Percentiles rank a stretch among this genome's conserved stretches.
Evolutionary conservation across 2,113 vertebrate genomes (phyloP).

Genomic region (Diglossa brunneiventris): DNA sequence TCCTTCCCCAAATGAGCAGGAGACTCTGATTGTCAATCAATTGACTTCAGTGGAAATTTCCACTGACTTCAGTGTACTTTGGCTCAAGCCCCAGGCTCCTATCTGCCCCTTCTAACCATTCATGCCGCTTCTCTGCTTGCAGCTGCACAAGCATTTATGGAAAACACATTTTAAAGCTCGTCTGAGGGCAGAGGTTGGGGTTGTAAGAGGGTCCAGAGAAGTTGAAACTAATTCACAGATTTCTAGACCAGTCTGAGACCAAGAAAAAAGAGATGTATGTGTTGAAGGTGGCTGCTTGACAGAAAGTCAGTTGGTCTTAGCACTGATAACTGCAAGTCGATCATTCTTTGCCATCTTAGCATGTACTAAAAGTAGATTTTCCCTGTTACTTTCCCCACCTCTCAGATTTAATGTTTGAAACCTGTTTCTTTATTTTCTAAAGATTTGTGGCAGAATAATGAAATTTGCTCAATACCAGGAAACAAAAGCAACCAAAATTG

Average conservation of each 20-base stretch:
- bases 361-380: neutral
- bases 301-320: neutral
- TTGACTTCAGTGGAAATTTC: slow-evolving; percentile 40
- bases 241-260: neutral
- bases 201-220: neutral
- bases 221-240: neutral
- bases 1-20: neutral
- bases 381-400: rapidly evolving
- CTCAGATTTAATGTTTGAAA: neutral
- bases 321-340: neutral
- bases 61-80: neutral
- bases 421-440: neutral
- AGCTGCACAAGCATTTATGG: neutral
- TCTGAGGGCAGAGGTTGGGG: neutral
- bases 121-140: neutral
- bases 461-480: neutral
- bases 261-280: neutral
- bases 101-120: neutral
- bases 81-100: neutral
- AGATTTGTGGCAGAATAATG: neutral
- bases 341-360: neutral
- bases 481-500: neutral
- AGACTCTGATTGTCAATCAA: neutral
- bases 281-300: neutral
- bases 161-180: neutral